Conservation (phyloP, 2,113 vertebrate genomes). For the Cebidichthys violaceus region DNA sequence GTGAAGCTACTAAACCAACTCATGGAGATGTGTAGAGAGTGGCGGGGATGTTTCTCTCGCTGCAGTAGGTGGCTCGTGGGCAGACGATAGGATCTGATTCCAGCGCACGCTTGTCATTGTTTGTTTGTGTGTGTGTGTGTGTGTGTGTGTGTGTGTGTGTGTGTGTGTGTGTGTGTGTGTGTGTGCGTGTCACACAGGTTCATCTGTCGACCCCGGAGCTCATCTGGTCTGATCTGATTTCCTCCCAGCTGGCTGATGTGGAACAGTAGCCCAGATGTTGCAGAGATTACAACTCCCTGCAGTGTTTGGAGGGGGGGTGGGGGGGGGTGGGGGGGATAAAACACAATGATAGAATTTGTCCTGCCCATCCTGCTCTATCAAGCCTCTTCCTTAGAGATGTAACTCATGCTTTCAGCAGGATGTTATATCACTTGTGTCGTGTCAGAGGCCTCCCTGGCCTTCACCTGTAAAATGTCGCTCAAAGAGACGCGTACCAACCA, state of each 20-base stretch:
- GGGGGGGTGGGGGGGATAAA: neutral
- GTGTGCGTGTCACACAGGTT: slow-evolving; percentile 40
- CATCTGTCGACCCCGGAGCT: slow-evolving; percentile 42
- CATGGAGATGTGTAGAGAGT: neutral
- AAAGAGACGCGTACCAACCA: no score
- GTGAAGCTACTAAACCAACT: neutral
- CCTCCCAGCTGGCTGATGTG: slow-evolving; percentile 66
- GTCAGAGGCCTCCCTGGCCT: no score
- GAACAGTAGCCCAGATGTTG: slow-evolving; percentile 75
- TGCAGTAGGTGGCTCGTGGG: neutral
- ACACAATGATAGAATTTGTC: slow-evolving; percentile 37
- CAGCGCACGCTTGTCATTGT: neutral
- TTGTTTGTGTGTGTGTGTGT: neutral
- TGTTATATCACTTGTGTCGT: neutral
- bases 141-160: neutral
- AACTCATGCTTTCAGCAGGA: neutral
- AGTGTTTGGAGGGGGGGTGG: slow-evolving; percentile 9
- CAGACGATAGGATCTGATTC: slow-evolving; percentile 16
- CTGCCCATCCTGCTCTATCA: neutral
- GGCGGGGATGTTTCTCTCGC: neutral
- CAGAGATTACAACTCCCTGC: slow-evolving; percentile 62
- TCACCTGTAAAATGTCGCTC: no score
- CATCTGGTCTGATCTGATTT: slow-evolving; percentile 73
- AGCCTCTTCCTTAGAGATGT: neutral
- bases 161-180: slow-evolving; percentile 10